These are phyloP conservation scores for Sardinella longiceps DNA, from an alignment of 2,797 vertebrate species.

Conservation along the genomic window DNA sequence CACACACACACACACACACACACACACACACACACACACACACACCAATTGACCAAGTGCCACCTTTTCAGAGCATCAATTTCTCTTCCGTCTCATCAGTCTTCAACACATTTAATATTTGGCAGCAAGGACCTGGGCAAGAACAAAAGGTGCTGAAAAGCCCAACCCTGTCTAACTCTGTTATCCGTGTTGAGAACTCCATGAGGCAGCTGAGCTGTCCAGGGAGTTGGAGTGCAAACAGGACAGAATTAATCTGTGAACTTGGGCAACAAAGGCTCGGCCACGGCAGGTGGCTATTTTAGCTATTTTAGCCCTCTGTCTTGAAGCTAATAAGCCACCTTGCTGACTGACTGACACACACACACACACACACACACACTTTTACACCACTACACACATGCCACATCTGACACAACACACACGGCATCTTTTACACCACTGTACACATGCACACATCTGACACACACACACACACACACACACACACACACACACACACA, in stretches of 20 bases:
- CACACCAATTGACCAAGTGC: background rate
- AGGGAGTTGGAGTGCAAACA: conserved; percentile 56
- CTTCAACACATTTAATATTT: background rate
- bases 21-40: background rate
- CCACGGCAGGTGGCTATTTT: conserved; percentile 58
- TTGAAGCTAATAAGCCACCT: conserved; percentile 35
- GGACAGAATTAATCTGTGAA: conserved; percentile 64
- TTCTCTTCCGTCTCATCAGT: background rate
- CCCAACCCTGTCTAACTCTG: background rate
- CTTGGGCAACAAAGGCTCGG: conserved; percentile 38
- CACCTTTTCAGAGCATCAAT: background rate
- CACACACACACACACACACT: too few species aligned
- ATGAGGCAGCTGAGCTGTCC: conserved; percentile 67
- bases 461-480: background rate
- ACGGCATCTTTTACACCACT: too few species aligned
- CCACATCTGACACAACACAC: too few species aligned
- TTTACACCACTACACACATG: too few species aligned
- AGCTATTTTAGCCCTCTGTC: conserved; percentile 33
- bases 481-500: background rate
- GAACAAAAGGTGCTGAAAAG: conserved; percentile 46
- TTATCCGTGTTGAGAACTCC: conserved; percentile 43
- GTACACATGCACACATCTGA: background rate
- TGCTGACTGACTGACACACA: background rate
- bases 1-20: background rate
- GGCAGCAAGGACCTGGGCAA: background rate